Conservation (phyloP, 1,140 invertebrate genomes). For the Plutomurus gul region DNA sequence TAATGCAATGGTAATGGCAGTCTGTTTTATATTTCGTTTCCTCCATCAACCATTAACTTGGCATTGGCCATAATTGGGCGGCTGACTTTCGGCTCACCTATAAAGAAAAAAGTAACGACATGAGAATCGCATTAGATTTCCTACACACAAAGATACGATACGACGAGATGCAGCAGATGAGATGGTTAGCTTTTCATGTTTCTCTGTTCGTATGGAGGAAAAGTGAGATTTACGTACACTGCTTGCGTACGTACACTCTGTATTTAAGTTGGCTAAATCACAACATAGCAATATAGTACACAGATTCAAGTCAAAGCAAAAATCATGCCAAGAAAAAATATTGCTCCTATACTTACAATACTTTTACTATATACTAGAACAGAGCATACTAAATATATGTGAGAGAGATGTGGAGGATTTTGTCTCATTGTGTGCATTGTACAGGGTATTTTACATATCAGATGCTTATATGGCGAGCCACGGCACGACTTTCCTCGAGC, state of each 20-base stretch:
- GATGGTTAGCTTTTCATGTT: background rate
- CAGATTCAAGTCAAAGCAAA: no score
- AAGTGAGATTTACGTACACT: background rate
- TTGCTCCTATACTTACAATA: no score
- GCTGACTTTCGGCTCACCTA: background rate
- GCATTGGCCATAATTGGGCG: slow-evolving; percentile 3
- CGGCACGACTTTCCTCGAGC: background rate
- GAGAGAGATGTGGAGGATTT: background rate
- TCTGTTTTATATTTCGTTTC: background rate
- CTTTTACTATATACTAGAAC: no score
- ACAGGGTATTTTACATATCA: background rate
- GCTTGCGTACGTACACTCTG: no score
- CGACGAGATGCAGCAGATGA: background rate
- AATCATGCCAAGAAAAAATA: no score
- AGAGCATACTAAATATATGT: no score
- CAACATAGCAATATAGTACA: no score
- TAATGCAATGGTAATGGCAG: background rate
- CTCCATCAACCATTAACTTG: slow-evolving; percentile 5
- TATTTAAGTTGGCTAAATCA: no score
- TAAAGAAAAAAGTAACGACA: background rate
- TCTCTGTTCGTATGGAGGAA: background rate
- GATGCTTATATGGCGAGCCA: no score
- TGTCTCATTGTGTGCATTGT: background rate
- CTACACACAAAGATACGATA: background rate
- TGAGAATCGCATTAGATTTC: slow-evolving; percentile 6